Conservation (phyloP, 2,113 vertebrate species). For the Neogobius melanostomus region DNA sequence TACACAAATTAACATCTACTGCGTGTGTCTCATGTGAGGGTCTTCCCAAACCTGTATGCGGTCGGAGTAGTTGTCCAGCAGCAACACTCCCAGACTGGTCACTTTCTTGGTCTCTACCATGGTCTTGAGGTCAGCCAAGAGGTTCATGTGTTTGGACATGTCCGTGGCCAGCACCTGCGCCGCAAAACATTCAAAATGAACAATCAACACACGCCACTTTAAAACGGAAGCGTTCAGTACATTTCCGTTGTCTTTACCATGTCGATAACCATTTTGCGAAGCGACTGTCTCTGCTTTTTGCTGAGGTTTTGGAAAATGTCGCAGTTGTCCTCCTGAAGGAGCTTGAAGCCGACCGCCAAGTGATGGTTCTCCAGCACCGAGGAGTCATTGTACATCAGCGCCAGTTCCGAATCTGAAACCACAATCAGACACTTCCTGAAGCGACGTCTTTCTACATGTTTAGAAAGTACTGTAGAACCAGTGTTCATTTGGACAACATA, state of each 20-base stretch:
- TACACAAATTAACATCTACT: no score
- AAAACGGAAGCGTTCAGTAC: background rate
- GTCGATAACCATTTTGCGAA: constrained; percentile 91
- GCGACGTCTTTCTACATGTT: background rate
- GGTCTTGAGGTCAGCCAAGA: constrained; percentile 91
- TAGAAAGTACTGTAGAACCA: background rate
- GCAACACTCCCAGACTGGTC: constrained; percentile 87
- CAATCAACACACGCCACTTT: no score
- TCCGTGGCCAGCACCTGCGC: constrained; percentile 90
- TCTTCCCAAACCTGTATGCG: constrained; percentile 83
- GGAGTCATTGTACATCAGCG: constrained; percentile 90
- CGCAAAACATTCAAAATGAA: background rate
- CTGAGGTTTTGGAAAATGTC: constrained; percentile 90
- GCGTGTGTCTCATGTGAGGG: no score
- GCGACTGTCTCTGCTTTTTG: constrained; percentile 84
- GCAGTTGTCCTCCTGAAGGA: constrained; percentile 90
- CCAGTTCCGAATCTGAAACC: constrained; percentile 86
- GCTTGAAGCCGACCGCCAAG: constrained; percentile 90
- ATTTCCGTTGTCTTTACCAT: constrained; percentile 75
- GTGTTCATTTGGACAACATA: no score
- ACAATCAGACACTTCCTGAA: background rate
- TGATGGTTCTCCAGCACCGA: constrained; percentile 94
- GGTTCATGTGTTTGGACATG: constrained; percentile 96
- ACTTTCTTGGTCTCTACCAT: constrained; percentile 99
- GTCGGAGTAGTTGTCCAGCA: constrained; percentile 92